Evolutionary conservation across 2,888 invertebrate genomes (phyloP).

Genomic region (Zygothrica quintamaculata): DNA sequence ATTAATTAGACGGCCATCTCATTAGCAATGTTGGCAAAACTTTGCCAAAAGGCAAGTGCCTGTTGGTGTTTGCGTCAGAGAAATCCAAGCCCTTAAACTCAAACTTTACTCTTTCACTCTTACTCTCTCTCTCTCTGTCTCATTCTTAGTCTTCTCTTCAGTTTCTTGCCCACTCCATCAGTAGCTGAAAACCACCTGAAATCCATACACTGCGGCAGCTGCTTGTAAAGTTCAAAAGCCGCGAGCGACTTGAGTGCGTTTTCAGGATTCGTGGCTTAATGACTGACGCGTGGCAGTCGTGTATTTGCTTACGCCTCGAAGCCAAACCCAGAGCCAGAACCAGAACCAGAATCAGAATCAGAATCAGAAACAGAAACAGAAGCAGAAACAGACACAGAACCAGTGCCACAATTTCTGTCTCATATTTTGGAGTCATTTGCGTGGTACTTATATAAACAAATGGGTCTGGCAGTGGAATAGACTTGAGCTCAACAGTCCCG

Average conservation of each 20-base stretch:
- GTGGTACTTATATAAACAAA: slow-evolving; percentile 40
- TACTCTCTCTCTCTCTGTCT: no score
- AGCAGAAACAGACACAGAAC: slow-evolving; percentile 10
- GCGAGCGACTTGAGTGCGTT: slow-evolving; percentile 35
- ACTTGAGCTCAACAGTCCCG: slow-evolving; percentile 34
- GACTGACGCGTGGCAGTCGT: slow-evolving; percentile 67
- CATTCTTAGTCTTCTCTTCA: no score
- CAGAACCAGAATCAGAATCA: slow-evolving; percentile 12
- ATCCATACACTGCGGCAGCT: slow-evolving; percentile 8
- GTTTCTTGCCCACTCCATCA: slow-evolving; percentile 17
- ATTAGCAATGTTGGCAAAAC: slow-evolving; percentile 50
- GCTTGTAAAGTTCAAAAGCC: slow-evolving; percentile 65
- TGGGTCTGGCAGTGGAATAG: slow-evolving; percentile 21
- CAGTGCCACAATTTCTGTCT: slow-evolving; percentile 27
- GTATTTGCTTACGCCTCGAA: slow-evolving; percentile 64
- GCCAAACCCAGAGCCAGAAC: slow-evolving; percentile 20
- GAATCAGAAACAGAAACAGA: no score
- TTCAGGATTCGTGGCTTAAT: slow-evolving; percentile 54
- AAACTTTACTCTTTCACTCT: no score
- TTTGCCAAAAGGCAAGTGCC: slow-evolving; percentile 19
- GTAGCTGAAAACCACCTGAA: not conserved
- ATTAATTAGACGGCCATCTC: slow-evolving; percentile 57
- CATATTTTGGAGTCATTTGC: slow-evolving; percentile 42
- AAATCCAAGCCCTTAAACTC: no score
- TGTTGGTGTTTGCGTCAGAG: slow-evolving; percentile 11